phyloP scores from a whole-genome alignment of 2,797 vertebrate genomes.

The Micrastur ruficollis region DNA sequence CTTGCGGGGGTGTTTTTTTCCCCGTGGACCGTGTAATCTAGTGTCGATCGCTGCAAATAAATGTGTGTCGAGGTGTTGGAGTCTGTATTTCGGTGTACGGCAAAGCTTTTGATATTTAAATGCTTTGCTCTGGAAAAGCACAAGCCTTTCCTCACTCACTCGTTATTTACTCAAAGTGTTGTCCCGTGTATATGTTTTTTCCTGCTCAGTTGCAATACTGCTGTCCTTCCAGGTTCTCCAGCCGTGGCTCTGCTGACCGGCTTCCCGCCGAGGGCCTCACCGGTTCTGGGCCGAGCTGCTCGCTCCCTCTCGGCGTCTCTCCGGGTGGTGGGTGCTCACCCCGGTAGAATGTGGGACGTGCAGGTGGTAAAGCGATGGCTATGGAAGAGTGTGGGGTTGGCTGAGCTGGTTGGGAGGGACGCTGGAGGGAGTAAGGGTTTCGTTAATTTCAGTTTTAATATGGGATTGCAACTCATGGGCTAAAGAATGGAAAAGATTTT shows the following conservation, averaged over 20 bases:
- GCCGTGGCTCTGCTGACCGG: rapidly evolving
- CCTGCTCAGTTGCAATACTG: rapidly evolving
- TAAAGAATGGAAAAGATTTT: not conserved
- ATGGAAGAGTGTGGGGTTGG: not conserved
- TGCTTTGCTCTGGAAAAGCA: rapidly evolving
- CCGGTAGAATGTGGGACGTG: rapidly evolving
- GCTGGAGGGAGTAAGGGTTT: not conserved
- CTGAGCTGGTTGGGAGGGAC: not conserved
- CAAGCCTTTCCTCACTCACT: rapidly evolving
- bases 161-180: rapidly evolving
- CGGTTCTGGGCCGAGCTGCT: rapidly evolving
- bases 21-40: too few species aligned
- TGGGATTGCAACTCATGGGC: rapidly evolving
- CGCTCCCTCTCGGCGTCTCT: rapidly evolving
- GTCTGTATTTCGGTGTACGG: rapidly evolving
- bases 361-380: rapidly evolving
- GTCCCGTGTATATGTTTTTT: rapidly evolving
- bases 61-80: rapidly evolving
- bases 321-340: rapidly evolving
- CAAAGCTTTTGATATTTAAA: not conserved
- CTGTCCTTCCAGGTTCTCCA: too few species aligned
- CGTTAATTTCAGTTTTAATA: not conserved
- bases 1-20: not conserved
- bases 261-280: too few species aligned
- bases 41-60: rapidly evolving